Conservation (phyloP, 2,888 invertebrate genomes). For the Ennomos quercinarius region DNA sequence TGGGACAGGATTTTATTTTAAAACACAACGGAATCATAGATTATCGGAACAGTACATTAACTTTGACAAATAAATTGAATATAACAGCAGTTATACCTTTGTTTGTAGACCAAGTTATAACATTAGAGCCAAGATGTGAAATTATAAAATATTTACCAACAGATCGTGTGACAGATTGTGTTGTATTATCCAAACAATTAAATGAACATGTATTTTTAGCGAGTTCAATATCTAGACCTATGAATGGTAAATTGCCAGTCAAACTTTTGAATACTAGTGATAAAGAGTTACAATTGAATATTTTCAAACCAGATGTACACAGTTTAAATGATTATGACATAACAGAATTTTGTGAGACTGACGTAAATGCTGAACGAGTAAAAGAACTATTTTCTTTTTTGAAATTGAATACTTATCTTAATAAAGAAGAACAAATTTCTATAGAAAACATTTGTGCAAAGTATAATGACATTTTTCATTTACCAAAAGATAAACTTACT, state of each 20-base stretch:
- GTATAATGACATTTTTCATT: conserved; percentile 37
- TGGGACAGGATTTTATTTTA: no score
- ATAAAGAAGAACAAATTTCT: conserved; percentile 20
- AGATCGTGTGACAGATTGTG: conserved; percentile 26
- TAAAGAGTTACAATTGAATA: conserved; percentile 22
- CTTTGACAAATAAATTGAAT: no score
- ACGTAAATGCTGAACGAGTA: conserved; percentile 33
- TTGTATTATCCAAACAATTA: conserved; percentile 30
- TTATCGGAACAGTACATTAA: no score
- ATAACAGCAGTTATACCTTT: no score
- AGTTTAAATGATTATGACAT: conserved; percentile 28
- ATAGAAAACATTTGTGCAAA: conserved; percentile 38
- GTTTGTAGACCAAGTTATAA: no score
- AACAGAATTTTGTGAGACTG: conserved; percentile 28
- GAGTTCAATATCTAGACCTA: conserved; percentile 20
- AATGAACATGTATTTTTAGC: conserved; percentile 35
- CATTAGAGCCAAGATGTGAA: no score
- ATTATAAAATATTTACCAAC: conserved; percentile 8
- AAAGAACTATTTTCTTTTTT: conserved; percentile 33
- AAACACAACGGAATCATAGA: no score
- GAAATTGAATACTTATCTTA: conserved; percentile 32
- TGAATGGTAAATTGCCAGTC: conserved; percentile 31
- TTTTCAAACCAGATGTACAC: conserved; percentile 16
- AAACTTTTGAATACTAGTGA: conserved; percentile 36
- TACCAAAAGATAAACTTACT: conserved; percentile 33